phyloP scores from a whole-genome alignment of 2,797 vertebrate species.

The Poliocrania exsul region DNA sequence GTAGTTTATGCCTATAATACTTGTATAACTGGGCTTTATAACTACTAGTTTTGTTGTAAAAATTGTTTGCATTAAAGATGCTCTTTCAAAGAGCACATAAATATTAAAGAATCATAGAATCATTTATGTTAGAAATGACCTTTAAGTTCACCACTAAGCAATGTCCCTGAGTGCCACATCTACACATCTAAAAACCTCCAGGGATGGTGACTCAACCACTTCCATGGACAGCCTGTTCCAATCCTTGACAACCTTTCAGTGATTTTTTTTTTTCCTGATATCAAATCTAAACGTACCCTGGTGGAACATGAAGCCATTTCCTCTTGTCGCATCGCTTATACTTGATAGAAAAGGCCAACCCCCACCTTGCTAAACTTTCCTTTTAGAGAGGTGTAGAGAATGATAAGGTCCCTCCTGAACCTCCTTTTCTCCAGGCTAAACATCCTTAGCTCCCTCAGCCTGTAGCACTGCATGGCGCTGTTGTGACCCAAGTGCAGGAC shows the following conservation, averaged over 20 bases:
- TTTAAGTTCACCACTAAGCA: background rate
- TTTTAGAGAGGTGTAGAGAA: background rate
- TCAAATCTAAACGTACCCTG: background rate
- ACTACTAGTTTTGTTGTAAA: background rate
- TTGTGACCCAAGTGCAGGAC: background rate
- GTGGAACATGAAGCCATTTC: background rate
- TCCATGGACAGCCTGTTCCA: background rate
- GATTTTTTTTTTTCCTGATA: background rate
- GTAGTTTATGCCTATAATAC: background rate
- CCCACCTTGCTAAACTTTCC: background rate
- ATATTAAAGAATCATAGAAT: background rate
- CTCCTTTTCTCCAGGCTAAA: background rate
- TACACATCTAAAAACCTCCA: background rate
- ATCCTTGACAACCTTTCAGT: background rate
- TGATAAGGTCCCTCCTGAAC: background rate
- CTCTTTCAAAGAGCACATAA: background rate
- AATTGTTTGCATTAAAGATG: background rate
- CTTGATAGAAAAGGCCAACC: rapidly evolving
- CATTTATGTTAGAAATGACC: background rate
- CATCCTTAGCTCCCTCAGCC: background rate
- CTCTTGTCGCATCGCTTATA: rapidly evolving
- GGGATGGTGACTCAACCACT: background rate
- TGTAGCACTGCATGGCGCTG: background rate
- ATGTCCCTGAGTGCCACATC: background rate
- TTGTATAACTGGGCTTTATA: background rate